Evolutionary conservation across 2,113 vertebrate genomes (phyloP).

Genomic region (Eublepharis macularius): DNA sequence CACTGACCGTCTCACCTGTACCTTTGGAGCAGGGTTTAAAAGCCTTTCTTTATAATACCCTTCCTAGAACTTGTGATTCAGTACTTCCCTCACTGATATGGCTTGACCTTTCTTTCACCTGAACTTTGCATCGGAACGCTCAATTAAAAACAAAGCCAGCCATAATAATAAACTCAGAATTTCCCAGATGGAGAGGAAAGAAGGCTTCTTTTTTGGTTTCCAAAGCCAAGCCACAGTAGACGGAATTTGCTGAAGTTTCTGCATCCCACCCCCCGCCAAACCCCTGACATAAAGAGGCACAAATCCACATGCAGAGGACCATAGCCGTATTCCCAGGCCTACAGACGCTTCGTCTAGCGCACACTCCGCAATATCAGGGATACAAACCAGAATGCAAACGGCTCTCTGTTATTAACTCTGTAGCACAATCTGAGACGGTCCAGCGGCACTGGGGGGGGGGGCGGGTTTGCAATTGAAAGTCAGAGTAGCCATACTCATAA

Average conservation of each 20-base stretch:
- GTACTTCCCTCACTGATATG: background rate
- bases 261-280: background rate
- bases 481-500: too few relatives aligned
- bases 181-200: background rate
- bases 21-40: too few relatives aligned
- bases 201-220: background rate
- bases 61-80: background rate
- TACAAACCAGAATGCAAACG: background rate
- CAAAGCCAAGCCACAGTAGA: background rate
- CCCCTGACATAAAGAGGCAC: too few relatives aligned
- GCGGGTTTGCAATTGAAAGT: too few relatives aligned
- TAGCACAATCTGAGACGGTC: background rate
- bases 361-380: background rate
- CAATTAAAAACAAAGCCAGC: background rate
- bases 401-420: background rate
- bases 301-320: too few relatives aligned
- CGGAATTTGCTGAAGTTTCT: background rate
- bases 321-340: background rate
- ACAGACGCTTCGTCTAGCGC: background rate
- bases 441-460: background rate
- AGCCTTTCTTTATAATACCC: too few relatives aligned
- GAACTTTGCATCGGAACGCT: background rate
- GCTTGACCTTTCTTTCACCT: background rate
- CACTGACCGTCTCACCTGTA: too few relatives aligned
- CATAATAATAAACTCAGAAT: background rate